These are phyloP conservation scores for Clostera curtula DNA, from an alignment of 2,888 invertebrate genomes.

Conservation along the genomic window DNA sequence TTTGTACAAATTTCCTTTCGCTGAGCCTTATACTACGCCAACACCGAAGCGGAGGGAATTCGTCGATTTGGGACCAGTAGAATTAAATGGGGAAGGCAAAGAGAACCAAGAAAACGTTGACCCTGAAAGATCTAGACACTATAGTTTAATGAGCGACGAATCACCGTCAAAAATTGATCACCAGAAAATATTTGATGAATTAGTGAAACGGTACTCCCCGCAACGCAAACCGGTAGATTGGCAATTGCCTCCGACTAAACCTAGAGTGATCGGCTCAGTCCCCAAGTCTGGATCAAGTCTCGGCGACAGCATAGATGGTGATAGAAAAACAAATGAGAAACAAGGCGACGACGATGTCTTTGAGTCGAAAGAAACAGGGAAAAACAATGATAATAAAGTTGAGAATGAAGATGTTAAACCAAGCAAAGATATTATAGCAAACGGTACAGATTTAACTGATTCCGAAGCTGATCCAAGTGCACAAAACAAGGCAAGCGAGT, in stretches of 20 bases:
- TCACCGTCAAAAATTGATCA: constrained; percentile 49
- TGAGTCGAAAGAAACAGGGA: constrained; percentile 32
- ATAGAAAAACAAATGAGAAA: constrained; percentile 32
- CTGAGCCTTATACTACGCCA: constrained; percentile 65
- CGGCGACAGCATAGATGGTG: constrained; percentile 40
- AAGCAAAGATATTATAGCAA: constrained; percentile 33
- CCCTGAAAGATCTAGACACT: constrained; percentile 40
- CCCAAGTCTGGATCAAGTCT: constrained; percentile 56
- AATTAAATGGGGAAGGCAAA: constrained; percentile 43
- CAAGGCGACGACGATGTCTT: constrained; percentile 55
- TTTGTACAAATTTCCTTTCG: constrained; percentile 67
- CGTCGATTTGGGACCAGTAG: constrained; percentile 45
- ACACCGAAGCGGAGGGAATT: constrained; percentile 52
- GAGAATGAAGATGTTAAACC: constrained; percentile 24
- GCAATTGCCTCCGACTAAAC: constrained; percentile 62
- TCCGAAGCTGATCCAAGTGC: no score
- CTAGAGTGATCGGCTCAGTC: constrained; percentile 58
- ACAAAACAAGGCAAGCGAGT: constrained; percentile 31
- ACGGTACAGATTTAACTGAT: constrained; percentile 41
- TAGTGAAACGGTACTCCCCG: constrained; percentile 64
- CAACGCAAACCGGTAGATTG: constrained; percentile 63
- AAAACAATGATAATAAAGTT: constrained; percentile 19
- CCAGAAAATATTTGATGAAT: constrained; percentile 61
- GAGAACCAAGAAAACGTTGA: constrained; percentile 57
- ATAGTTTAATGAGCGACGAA: constrained; percentile 42